These are phyloP conservation scores for Hydrochoerus hydrochaeris DNA, from an alignment of 2,113 vertebrate species.

Conservation along the genomic window DNA sequence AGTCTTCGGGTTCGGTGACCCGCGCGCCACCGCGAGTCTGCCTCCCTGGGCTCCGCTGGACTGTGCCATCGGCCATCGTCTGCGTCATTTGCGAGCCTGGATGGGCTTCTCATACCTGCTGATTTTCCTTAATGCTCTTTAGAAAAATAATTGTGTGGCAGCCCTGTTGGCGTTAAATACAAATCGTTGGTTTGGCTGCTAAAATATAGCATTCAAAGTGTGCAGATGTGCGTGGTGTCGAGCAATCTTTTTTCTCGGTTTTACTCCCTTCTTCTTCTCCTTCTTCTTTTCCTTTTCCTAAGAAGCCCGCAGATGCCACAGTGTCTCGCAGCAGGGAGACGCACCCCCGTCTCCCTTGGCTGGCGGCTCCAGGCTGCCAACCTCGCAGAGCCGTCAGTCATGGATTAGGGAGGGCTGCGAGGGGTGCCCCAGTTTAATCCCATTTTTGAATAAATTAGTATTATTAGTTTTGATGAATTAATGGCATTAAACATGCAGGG, in stretches of 20 bases:
- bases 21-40: fast-evolving
- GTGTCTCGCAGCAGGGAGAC: slow-evolving; percentile 63
- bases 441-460: slow-evolving; percentile 88
- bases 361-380: slow-evolving; percentile 69
- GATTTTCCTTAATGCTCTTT: slow-evolving; percentile 74
- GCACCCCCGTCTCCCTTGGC: slow-evolving; percentile 57
- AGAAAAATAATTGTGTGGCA: slow-evolving; percentile 42
- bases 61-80: background rate
- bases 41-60: background rate
- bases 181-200: slow-evolving; percentile 51
- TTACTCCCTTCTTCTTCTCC: too few relatives aligned
- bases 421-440: slow-evolving; percentile 86
- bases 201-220: slow-evolving; percentile 65
- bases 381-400: slow-evolving; percentile 82
- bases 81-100: slow-evolving; percentile 15
- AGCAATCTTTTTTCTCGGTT: background rate
- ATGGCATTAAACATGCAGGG: slow-evolving; percentile 87
- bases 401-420: slow-evolving; percentile 83
- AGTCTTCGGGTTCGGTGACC: background rate
- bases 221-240: slow-evolving; percentile 12
- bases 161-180: slow-evolving; percentile 69
- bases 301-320: slow-evolving; percentile 69
- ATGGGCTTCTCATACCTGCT: slow-evolving; percentile 69
- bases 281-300: background rate
- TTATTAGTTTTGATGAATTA: slow-evolving; percentile 89